phyloP scores from a whole-genome alignment of 1,140 invertebrate species.

The Tenebrio molitor region DNA sequence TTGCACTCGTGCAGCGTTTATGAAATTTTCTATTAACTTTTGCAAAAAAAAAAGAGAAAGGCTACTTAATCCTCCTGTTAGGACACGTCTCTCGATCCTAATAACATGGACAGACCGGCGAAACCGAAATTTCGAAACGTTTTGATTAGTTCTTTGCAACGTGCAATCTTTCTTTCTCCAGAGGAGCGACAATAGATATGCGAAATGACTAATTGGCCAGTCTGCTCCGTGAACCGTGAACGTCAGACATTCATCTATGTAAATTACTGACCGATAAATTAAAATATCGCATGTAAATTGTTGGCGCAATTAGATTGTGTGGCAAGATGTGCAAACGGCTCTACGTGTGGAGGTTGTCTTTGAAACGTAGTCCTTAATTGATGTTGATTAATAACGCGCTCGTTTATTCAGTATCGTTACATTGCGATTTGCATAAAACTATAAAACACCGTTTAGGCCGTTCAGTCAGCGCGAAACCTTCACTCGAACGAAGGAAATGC shows the following conservation, averaged over 20 bases:
- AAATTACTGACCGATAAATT: slow-evolving; percentile 11
- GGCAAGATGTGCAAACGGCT: slow-evolving; percentile 5
- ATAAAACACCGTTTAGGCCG: slow-evolving; percentile 14
- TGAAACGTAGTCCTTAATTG: slow-evolving; percentile 9
- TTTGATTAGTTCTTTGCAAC: background rate
- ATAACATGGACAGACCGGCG: background rate
- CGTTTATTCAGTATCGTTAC: slow-evolving; percentile 6
- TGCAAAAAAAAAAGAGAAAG: background rate
- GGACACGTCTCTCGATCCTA: too few relatives aligned
- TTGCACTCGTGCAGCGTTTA: background rate
- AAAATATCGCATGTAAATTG: slow-evolving; percentile 4
- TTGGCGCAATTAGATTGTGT: slow-evolving; percentile 2
- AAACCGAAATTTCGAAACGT: background rate
- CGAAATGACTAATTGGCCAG: background rate
- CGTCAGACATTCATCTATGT: background rate
- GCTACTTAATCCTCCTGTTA: background rate
- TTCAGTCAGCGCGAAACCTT: background rate
- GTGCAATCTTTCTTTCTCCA: too few relatives aligned
- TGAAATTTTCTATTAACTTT: too few relatives aligned
- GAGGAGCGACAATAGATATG: too few relatives aligned
- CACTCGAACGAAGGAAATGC: background rate
- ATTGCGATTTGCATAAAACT: background rate
- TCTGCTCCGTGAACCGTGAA: background rate
- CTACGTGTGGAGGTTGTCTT: slow-evolving; percentile 11
- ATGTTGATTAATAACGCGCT: slow-evolving; percentile 33